A percentile compares a stretch with the other conserved stretches of the same genome.
Evolutionary conservation across 2,797 vertebrate species (phyloP).

Genomic region (Sebastes vulpes): DNA sequence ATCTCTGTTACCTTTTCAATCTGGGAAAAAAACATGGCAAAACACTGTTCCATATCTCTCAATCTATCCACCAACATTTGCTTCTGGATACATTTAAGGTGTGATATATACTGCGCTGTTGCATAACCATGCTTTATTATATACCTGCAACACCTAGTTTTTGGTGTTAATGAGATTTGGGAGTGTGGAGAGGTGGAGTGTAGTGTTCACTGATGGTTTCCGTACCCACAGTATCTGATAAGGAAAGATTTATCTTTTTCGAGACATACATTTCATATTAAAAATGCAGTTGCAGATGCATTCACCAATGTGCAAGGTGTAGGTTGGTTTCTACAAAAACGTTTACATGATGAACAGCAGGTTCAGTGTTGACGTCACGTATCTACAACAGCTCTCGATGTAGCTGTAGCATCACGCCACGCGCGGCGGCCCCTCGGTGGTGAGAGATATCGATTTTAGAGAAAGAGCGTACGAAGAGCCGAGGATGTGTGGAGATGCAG

Average conservation of each 20-base stretch:
- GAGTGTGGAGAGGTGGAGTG: neutral
- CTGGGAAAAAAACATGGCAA: neutral
- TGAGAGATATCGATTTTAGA: conserved; percentile 17
- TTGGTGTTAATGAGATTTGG: neutral
- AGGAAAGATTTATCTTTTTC: no score
- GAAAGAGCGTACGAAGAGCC: neutral
- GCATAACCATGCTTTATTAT: neutral
- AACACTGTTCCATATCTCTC: neutral
- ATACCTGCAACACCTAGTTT: neutral
- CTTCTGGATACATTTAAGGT: neutral
- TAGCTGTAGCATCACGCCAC: neutral
- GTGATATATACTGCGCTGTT: neutral
- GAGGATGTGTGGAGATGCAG: conserved; percentile 25
- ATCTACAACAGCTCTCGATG: neutral
- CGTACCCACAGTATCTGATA: neutral
- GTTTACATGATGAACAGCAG: no score
- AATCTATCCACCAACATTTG: neutral
- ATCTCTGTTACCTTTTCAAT: neutral
- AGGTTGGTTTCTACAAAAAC: neutral
- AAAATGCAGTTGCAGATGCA: neutral
- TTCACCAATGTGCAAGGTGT: no score
- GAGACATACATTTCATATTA: neutral
- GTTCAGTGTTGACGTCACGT: neutral
- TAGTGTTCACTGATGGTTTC: neutral
- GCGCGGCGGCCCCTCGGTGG: neutral